Base-by-base conservation (phyloP, 2,113 vertebrate genomes). In the Pelobates fuscus region DNA sequence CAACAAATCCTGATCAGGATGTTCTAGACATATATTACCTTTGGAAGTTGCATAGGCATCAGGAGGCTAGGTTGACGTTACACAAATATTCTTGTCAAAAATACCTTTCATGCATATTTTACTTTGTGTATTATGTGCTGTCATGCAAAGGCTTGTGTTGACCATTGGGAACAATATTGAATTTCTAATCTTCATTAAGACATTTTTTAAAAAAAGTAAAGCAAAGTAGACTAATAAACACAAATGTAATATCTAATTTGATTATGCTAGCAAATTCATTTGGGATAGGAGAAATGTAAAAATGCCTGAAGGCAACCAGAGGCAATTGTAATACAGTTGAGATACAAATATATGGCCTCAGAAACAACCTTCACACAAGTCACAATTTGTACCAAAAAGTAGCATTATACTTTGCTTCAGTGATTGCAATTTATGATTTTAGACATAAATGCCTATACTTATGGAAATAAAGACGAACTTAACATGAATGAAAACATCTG, bases 101-200 rank as follows among this genome's bases (percentile, higher is more conserved):
- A 58, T 68, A 77, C 49, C 73, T 67, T 77, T 77, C 73, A 68
- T 44, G 65, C 73, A 37, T 61, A 29, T 57, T 68, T 68, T 52
- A 29, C 55, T 49, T 60, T 61, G 43, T 44, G 64, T 32, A 67
- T 68, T 77, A 60, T 68, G 65, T 77, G 73, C 73, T 77, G 65
- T 77, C 73, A 77, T 27, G 20, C 41, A 68, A 49, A 59, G 29
- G 23, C 52, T 77, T 57, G 32, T 61, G 57, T 77, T 77, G 73
- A 77, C 73, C 73, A 68, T 20, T 27, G 73, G 65, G 73, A 77
- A 77, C 64, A 32, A 61, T 60, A 68, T 41, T 61, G 73, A 68
- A 77, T 77, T 67, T 61, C 73, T 68, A 77, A 77, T 77, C 65
- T 59, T 67, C 73, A 77, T 77, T 77, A 68, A 68, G 54, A 61